Evolutionary conservation across 2,888 invertebrate species (phyloP).

Genomic region (Eupithecia exiguata): DNA sequence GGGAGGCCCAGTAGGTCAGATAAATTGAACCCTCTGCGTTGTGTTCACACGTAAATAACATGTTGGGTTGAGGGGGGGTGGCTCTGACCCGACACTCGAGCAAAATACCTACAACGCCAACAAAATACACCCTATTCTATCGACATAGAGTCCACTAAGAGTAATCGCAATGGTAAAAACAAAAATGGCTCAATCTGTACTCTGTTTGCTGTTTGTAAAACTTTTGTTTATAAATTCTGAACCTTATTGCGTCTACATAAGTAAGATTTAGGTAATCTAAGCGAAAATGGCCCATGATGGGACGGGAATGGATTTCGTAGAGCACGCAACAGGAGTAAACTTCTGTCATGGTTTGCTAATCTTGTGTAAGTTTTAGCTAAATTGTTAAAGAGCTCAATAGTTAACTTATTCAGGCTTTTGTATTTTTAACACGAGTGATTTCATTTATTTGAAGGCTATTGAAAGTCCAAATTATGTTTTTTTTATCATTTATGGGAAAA

Average conservation of each 20-base stretch:
- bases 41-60: constrained; percentile 84
- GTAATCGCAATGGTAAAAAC: constrained; percentile 3
- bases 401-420: constrained; percentile 12
- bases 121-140: constrained; percentile 25
- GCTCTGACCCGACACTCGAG: constrained; percentile 53
- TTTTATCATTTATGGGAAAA: not conserved
- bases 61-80: constrained; percentile 75
- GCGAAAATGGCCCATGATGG: constrained; percentile 49
- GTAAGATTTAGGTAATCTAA: constrained; percentile 35
- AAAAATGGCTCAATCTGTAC: constrained; percentile 32
- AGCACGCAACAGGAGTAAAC: constrained; percentile 79
- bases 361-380: constrained; percentile 69
- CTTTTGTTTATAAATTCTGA: constrained; percentile 35
- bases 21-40: constrained; percentile 82
- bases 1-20: constrained; percentile 83
- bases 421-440: not conserved
- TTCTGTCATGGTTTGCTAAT: constrained; percentile 79
- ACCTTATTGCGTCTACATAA: constrained; percentile 52
- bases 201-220: constrained; percentile 41
- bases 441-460: not conserved
- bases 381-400: constrained; percentile 50
- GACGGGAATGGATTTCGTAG: constrained; percentile 72
- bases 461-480: too few relatives aligned
- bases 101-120: constrained; percentile 16
- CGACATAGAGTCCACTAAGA: not conserved